Percentiles rank a stretch among this genome's conserved stretches.
These are phyloP conservation scores for Euphydryas editha DNA, from an alignment of 2,888 invertebrate genomes.

Conservation along the genomic window DNA sequence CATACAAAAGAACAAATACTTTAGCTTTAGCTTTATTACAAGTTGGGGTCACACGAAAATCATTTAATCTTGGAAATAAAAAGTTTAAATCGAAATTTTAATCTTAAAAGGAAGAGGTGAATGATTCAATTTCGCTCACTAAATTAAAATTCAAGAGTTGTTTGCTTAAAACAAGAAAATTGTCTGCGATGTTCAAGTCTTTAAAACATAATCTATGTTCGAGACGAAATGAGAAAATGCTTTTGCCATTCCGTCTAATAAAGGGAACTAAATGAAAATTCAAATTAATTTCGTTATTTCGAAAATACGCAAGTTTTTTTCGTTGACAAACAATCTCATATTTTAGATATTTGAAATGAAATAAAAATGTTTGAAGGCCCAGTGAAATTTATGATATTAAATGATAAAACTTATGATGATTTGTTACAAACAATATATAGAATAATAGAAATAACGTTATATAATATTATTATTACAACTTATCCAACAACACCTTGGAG, in stretches of 20 bases:
- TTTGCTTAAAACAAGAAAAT: constrained; percentile 34
- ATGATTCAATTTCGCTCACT: constrained; percentile 18
- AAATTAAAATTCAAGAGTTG: constrained; percentile 35
- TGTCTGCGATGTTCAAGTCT: constrained; percentile 36
- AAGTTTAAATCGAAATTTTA: neutral
- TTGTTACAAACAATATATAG: too few species aligned
- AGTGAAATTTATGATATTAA: too few species aligned
- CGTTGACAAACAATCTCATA: neutral
- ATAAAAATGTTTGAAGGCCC: too few species aligned
- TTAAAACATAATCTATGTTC: constrained; percentile 39
- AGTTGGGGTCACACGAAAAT: too few species aligned
- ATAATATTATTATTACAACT: too few species aligned
- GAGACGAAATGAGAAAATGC: constrained; percentile 33
- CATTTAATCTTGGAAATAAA: neutral
- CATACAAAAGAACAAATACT: too few species aligned
- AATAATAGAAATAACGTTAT: too few species aligned
- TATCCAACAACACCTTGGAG: too few species aligned
- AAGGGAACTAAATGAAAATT: constrained; percentile 4
- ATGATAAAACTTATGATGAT: too few species aligned
- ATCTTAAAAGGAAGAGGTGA: constrained; percentile 14
- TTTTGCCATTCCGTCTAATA: constrained; percentile 16
- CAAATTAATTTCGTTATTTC: neutral
- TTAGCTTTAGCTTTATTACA: neutral
- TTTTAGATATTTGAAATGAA: too few species aligned
- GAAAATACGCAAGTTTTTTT: neutral